Evolutionary conservation across 2,797 vertebrate species (phyloP).

Genomic region (Malacoctenus gilli): DNA sequence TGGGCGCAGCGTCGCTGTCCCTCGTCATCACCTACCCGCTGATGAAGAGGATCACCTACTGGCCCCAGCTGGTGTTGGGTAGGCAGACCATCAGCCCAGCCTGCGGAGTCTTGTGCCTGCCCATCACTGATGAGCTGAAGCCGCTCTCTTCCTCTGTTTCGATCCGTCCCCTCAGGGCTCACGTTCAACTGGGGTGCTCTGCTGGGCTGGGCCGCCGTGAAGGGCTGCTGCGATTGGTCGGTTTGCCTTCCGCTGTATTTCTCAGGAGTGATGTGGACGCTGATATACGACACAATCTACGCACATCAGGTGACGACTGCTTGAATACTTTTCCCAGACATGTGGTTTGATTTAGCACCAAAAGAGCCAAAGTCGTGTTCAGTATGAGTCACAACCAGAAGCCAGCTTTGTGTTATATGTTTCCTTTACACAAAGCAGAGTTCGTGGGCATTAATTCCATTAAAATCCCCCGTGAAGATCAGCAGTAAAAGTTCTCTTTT

Average conservation of each 20-base stretch:
- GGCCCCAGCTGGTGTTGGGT: slow-evolving; percentile 95
- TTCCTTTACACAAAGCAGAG: no score
- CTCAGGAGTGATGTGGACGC: slow-evolving; percentile 94
- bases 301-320: slow-evolving; percentile 90
- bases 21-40: slow-evolving; percentile 92
- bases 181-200: slow-evolving; percentile 97
- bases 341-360: no score
- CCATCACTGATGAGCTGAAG: no score
- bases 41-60: slow-evolving; percentile 97
- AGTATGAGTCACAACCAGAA: no score
- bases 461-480: no score
- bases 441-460: no score
- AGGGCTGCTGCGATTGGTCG: slow-evolving; percentile 90
- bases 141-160: no score
- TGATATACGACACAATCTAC: slow-evolving; percentile 96
- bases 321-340: not conserved
- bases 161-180: slow-evolving; percentile 86
- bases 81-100: slow-evolving; percentile 8
- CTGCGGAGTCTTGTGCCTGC: not conserved
- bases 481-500: no score
- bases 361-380: no score
- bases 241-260: slow-evolving; percentile 94
- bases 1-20: slow-evolving; percentile 90
- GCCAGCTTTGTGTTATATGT: no score
- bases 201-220: slow-evolving; percentile 93